These are phyloP conservation scores for Drosophila dunni DNA, from an alignment of 1,140 invertebrate species.

Conservation along the genomic window DNA sequence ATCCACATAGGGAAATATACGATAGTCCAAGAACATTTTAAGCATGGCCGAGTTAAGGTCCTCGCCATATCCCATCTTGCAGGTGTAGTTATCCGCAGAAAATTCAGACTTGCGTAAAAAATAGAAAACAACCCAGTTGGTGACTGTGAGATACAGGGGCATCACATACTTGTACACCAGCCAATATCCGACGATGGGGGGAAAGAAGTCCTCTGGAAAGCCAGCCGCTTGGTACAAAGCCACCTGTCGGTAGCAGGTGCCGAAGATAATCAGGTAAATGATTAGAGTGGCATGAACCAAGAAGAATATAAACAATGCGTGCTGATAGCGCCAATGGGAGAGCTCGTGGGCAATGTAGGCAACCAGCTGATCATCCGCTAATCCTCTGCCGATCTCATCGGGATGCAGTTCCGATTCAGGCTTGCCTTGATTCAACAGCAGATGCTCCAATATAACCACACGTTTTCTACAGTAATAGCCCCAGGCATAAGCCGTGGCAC, in stretches of 20 bases:
- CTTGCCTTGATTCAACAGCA: constrained; percentile 38
- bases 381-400: constrained; percentile 38
- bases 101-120: constrained; percentile 17
- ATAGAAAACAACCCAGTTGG: constrained; percentile 37
- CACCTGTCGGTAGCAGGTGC: background rate
- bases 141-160: constrained; percentile 36
- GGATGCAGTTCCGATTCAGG: background rate
- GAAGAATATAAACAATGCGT: background rate
- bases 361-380: constrained; percentile 23
- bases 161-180: constrained; percentile 46
- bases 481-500: constrained; percentile 37
- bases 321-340: constrained; percentile 37
- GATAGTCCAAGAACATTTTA: constrained; percentile 22
- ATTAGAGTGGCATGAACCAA: constrained; percentile 26
- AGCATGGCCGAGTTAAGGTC: constrained; percentile 3
- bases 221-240: constrained; percentile 47
- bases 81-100: constrained; percentile 2
- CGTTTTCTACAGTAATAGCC: constrained; percentile 31
- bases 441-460: constrained; percentile 45
- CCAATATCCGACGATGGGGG: constrained; percentile 44
- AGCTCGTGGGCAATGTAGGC: constrained; percentile 60
- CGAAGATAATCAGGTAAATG: constrained; percentile 53
- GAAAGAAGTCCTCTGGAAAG: constrained; percentile 39
- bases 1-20: constrained; percentile 27
- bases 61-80: background rate